Percentiles rank a stretch among this genome's conserved stretches.
These are phyloP conservation scores for Cryptus armator DNA, from an alignment of 2,888 invertebrate genomes.

Conservation along the genomic window DNA sequence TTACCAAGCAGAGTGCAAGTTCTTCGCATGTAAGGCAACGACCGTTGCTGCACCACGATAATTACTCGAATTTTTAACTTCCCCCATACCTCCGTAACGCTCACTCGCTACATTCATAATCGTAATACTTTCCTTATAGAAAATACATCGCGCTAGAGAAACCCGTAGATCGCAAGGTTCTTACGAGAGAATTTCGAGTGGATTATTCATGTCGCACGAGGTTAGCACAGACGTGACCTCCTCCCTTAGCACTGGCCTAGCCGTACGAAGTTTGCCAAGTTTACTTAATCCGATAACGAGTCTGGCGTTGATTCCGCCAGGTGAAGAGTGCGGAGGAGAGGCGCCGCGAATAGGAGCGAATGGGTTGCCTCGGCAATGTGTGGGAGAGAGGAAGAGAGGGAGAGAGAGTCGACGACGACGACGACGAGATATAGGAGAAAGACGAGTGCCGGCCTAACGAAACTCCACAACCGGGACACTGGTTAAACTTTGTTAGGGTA, in stretches of 20 bases:
- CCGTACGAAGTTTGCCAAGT: constrained; percentile 76
- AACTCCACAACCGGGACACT: constrained; percentile 64
- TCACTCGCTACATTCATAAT: not conserved
- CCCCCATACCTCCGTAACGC: not conserved
- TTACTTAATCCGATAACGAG: constrained; percentile 79
- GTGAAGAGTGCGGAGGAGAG: constrained; percentile 22
- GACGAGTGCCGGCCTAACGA: constrained; percentile 42
- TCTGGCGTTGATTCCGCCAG: constrained; percentile 64
- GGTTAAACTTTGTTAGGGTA: constrained; percentile 68
- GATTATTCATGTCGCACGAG: constrained; percentile 53
- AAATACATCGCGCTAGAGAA: constrained; percentile 19
- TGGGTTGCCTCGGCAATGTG: not conserved
- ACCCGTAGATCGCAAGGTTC: not conserved
- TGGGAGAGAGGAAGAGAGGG: constrained; percentile 8
- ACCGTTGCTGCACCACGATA: not conserved
- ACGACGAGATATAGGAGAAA: constrained; percentile 3
- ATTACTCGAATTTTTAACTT: not conserved
- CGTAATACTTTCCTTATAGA: not conserved
- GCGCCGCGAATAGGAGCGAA: not conserved
- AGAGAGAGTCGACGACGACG: not conserved
- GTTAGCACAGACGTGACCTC: constrained; percentile 42
- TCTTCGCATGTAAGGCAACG: not conserved
- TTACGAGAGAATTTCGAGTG: constrained; percentile 15
- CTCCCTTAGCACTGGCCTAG: constrained; percentile 4
- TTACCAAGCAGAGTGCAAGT: not conserved